Conservation (phyloP, 2,888 invertebrate species). For the Leptopterna dolabrata region DNA sequence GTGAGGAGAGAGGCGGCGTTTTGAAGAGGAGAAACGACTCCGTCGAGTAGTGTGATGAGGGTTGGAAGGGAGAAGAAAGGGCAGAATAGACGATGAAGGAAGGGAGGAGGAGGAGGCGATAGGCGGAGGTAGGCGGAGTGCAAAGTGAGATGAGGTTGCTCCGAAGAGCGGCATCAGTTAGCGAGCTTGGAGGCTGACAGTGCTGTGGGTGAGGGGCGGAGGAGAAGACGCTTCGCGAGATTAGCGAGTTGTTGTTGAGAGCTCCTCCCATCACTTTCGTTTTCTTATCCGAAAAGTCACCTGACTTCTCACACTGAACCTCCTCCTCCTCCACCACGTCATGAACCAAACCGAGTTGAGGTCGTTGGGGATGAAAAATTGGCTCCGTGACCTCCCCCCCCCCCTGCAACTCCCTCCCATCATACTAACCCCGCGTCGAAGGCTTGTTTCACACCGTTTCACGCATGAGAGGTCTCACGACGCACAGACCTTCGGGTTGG, state of each 20-base stretch:
- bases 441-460: no score
- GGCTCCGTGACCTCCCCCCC: not conserved
- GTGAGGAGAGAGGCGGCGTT: no score
- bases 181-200: not conserved
- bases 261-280: not conserved
- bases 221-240: constrained; percentile 42
- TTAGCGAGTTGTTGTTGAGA: constrained; percentile 42
- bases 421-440: no score
- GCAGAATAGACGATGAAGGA: not conserved
- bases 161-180: not conserved
- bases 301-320: constrained; percentile 17
- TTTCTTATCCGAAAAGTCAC: constrained; percentile 32
- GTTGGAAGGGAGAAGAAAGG: not conserved
- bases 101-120: not conserved
- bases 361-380: not conserved
- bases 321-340: not conserved
- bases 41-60: no score
- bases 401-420: no score
- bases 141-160: constrained; percentile 16
- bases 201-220: not conserved
- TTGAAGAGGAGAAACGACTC: no score
- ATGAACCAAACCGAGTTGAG: not conserved
- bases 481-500: no score
- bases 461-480: no score
- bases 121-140: not conserved